These are phyloP conservation scores for Ceratina australensis DNA, from an alignment of 1,140 invertebrate genomes.

Conservation along the genomic window DNA sequence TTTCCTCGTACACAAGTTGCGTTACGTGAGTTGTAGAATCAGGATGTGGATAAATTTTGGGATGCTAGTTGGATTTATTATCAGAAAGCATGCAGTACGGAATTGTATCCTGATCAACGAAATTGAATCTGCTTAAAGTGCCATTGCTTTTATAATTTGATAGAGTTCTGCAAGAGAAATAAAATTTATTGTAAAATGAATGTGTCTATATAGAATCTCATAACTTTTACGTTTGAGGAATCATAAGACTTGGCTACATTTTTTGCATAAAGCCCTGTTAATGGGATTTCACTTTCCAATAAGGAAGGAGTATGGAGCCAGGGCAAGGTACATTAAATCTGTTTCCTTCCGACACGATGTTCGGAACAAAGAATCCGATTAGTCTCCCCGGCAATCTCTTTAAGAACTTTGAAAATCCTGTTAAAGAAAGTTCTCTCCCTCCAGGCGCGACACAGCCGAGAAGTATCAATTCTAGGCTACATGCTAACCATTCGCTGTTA, in stretches of 20 bases:
- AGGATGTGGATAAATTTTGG: neutral
- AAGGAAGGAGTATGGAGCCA: neutral
- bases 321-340: constrained; percentile 5
- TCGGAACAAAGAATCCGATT: constrained; percentile 28
- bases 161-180: too few relatives aligned
- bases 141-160: too few relatives aligned
- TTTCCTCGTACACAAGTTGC: neutral
- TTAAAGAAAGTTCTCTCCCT: neutral
- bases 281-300: neutral
- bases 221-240: too few relatives aligned
- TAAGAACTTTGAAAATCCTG: constrained; percentile 1
- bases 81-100: too few relatives aligned
- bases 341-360: neutral
- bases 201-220: too few relatives aligned
- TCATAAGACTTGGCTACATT: too few relatives aligned
- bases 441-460: neutral
- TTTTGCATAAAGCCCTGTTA: too few relatives aligned
- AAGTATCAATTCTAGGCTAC: constrained; percentile 3
- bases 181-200: too few relatives aligned
- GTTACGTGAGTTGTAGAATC: neutral
- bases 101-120: too few relatives aligned
- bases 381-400: constrained; percentile 18
- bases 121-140: too few relatives aligned
- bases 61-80: neutral
- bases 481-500: constrained; percentile 25